These are phyloP conservation scores for Sylvia atricapilla DNA, from an alignment of 2,113 vertebrate species.

Conservation along the genomic window DNA sequence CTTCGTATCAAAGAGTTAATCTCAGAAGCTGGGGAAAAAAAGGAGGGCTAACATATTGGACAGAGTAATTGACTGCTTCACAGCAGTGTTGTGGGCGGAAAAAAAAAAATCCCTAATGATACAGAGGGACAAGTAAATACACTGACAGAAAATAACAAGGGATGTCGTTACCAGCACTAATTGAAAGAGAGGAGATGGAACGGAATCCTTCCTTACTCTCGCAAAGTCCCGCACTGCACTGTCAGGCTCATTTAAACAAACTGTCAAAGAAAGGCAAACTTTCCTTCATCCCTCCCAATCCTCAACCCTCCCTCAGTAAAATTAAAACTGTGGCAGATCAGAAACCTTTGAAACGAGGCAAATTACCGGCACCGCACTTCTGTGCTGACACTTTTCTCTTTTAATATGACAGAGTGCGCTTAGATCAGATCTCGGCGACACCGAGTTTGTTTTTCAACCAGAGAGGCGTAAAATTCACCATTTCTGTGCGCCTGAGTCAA, in stretches of 20 bases:
- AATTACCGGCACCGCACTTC: not conserved
- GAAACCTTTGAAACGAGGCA: not conserved
- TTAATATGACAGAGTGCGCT: not conserved
- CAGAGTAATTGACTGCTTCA: slow-evolving; percentile 52
- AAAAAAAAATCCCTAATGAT: slow-evolving; percentile 31
- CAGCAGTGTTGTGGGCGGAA: slow-evolving; percentile 61
- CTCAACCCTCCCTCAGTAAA: not conserved
- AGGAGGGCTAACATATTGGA: slow-evolving; percentile 56
- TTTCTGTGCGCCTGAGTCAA: not conserved
- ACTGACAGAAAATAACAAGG: slow-evolving; percentile 58
- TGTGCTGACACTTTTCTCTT: not conserved
- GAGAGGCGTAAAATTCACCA: not conserved
- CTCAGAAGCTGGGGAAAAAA: slow-evolving; percentile 1
- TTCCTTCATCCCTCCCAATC: slow-evolving; percentile 21
- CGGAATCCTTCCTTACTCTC: slow-evolving; percentile 23
- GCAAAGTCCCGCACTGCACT: not conserved
- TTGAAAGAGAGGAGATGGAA: slow-evolving; percentile 48
- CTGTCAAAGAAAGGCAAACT: slow-evolving; percentile 36
- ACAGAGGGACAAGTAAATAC: slow-evolving; percentile 57
- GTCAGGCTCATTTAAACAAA: slow-evolving; percentile 46
- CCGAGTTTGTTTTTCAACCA: slow-evolving; percentile 6
- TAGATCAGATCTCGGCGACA: not conserved
- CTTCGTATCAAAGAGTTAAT: slow-evolving; percentile 40
- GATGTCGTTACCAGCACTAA: slow-evolving; percentile 32
- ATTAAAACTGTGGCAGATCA: not conserved